Conservation (phyloP, 2,797 vertebrate genomes). For the Cheirogaleus major region DNA sequence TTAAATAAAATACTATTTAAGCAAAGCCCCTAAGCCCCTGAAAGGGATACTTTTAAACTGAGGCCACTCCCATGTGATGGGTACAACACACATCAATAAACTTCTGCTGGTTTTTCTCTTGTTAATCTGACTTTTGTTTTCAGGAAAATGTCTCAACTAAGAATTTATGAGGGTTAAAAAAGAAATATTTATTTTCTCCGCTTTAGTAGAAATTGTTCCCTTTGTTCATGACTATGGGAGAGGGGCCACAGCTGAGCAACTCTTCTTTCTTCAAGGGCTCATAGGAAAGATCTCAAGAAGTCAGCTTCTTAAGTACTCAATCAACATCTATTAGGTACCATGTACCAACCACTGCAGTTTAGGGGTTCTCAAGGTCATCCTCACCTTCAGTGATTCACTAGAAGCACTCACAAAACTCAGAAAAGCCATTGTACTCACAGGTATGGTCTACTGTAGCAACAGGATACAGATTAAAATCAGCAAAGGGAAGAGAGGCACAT, state of each 20-base stretch:
- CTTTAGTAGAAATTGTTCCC: not conserved
- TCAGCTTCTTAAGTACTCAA: not conserved
- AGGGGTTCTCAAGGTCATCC: not conserved
- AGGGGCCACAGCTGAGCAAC: not conserved
- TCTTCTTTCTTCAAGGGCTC: not conserved
- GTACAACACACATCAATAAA: not conserved
- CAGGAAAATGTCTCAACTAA: not conserved
- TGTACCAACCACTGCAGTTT: not conserved
- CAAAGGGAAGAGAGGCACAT: not conserved
- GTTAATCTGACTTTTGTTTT: not conserved
- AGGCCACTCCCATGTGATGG: not conserved
- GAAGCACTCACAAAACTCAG: not conserved
- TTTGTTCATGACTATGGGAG: not conserved
- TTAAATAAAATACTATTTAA: not conserved
- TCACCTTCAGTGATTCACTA: not conserved
- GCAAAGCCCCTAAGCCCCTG: not conserved
- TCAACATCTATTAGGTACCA: not conserved
- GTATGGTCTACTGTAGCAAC: not conserved
- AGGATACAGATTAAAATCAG: not conserved
- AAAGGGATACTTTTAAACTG: not conserved
- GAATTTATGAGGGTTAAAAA: not conserved
- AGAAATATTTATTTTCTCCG: not conserved
- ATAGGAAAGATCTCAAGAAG: not conserved
- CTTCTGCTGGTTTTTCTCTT: not conserved
- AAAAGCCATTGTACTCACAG: not conserved